Evolutionary conservation across 2,888 invertebrate genomes (phyloP), one percentile per base, ranked within the genome.

Genomic region (Cactoblastis cactorum): DNA sequence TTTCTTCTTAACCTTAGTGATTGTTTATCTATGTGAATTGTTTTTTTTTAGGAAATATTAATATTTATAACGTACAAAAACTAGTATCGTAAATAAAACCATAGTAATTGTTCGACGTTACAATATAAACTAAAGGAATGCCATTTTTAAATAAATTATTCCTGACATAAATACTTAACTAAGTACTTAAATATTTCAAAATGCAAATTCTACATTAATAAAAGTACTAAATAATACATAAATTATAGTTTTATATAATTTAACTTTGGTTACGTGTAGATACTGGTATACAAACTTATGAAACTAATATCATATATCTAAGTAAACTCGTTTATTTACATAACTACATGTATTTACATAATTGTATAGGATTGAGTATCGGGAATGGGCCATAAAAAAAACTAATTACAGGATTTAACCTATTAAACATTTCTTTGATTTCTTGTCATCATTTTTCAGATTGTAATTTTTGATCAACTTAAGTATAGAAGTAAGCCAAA

Each of bases 121-220:
- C 32, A 51, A 24, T 22, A 48, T 39, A 14, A 48, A 41, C 45
- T 50, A 48, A 28, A 52, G 53, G 53, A 53, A 53, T 53, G 53
- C 45, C 18, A 45, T 38, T 22, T 22, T 19, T 11, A n/a, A 28
- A 47, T 34, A 47, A 45, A 45, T 22, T 45, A 48, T 2, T 45
- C 4, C 28, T 45, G n/a, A 24, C 38, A 38, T 38, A 38, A 9
- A 22, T 43, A 43, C 4, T 43, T 24, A 24, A 1, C 8, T 24
- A 43, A 18, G 24, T 22, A 32, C 32, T 35, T 35, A 35, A 15
- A 35, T 35, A 15, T 35, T 35, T 35, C 35, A 15, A 3, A 14
- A 35, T 14, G 32, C 6, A 32, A 11, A 6, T 11, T 32, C 6
- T 35, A 35, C 15, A 6, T 14, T 4, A 15, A 4, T 28, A 43